Conservation (phyloP, 2,113 vertebrate genomes). For the Rousettus leschenaultii region DNA sequence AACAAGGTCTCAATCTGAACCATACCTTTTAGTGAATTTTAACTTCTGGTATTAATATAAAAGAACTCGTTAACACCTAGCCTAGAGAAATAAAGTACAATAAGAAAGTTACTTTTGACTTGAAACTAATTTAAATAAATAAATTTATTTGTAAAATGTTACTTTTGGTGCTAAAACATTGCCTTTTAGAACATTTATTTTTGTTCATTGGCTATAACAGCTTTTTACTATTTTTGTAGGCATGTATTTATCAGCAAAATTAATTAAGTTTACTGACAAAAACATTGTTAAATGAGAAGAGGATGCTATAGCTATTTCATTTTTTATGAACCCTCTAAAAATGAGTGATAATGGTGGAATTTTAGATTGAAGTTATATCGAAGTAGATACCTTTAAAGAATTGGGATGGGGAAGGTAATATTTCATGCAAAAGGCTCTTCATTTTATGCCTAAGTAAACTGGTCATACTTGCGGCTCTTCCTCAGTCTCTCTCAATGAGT, state of each 20-base stretch:
- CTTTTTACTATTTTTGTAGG: background rate
- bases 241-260: background rate
- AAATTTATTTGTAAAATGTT: background rate
- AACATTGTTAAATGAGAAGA: background rate
- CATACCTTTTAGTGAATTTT: background rate
- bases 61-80: background rate
- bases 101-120: background rate
- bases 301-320: background rate
- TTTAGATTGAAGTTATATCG: background rate
- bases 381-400: background rate
- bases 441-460: background rate
- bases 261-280: background rate
- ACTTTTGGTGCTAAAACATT: background rate
- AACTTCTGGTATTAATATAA: background rate
- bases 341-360: background rate
- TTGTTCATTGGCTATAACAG: background rate
- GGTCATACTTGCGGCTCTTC: background rate
- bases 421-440: background rate
- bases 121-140: background rate
- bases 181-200: conserved; percentile 10
- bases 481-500: background rate
- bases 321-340: background rate
- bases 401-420: background rate
- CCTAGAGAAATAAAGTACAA: background rate
- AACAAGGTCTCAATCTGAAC: background rate